phyloP scores from a whole-genome alignment of 2,113 vertebrate species.

The Hystrix cristata region DNA sequence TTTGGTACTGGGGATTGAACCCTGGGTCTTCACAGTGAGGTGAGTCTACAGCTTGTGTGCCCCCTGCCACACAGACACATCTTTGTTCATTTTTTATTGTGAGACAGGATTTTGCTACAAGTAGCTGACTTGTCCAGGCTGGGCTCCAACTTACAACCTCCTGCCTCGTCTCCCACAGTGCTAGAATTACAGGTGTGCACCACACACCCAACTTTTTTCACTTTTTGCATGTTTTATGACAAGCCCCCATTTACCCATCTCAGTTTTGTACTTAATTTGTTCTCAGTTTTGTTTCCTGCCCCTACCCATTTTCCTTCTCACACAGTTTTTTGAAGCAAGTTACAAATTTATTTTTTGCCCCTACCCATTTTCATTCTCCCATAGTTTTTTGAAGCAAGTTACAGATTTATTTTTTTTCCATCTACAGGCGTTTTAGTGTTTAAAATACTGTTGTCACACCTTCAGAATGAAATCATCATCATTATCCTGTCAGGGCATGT shows the following conservation, averaged over 20 bases:
- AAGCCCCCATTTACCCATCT: background rate
- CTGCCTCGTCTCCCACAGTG: background rate
- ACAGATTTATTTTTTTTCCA: background rate
- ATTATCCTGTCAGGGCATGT: background rate
- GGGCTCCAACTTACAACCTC: background rate
- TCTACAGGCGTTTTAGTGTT: background rate
- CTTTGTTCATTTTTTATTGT: background rate
- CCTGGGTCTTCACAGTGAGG: background rate
- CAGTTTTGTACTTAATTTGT: background rate
- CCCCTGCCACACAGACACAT: background rate
- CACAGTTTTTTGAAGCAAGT: background rate
- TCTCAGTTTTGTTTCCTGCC: background rate
- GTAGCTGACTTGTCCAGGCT: background rate
- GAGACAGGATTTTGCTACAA: background rate
- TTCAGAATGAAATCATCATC: background rate
- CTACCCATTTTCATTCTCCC: too few relatives aligned
- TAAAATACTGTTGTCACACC: background rate
- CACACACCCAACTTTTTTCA: background rate
- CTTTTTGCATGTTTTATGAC: background rate
- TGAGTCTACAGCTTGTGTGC: background rate
- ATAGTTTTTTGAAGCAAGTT: background rate
- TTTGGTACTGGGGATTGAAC: background rate
- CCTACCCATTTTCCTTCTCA: background rate
- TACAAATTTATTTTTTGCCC: background rate
- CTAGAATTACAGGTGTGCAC: background rate